Conservation (phyloP, 64 coral and sea anemone genomes). For the Dendronephthya gigantea region DNA sequence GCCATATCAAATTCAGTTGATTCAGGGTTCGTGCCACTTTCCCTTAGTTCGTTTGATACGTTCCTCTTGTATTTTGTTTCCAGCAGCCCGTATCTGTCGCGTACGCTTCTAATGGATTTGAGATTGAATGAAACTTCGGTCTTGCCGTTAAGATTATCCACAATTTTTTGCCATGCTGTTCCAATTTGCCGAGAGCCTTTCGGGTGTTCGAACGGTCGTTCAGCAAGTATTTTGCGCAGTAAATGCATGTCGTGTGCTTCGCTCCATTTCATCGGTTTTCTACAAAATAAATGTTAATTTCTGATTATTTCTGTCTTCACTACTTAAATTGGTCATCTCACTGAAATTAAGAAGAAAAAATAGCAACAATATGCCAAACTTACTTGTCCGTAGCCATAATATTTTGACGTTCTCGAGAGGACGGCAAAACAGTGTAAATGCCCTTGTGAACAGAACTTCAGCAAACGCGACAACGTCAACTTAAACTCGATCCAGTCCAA, state of each 20-base stretch:
- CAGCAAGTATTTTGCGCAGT: not conserved
- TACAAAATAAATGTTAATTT: not conserved
- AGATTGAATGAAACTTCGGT: not conserved
- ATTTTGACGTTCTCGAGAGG: not conserved
- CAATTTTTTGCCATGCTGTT: not conserved
- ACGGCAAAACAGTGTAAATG: not conserved
- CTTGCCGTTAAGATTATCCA: not conserved
- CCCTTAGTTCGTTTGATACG: not conserved
- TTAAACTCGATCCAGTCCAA: not conserved
- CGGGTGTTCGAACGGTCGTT: not conserved
- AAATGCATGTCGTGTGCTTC: not conserved
- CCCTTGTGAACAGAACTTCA: not conserved
- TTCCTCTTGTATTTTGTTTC: not conserved
- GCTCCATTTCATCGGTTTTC: not conserved
- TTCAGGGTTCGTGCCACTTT: not conserved
- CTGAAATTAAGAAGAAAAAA: not conserved
- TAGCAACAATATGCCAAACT: not conserved
- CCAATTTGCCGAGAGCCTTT: constrained; percentile 7
- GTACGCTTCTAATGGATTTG: not conserved
- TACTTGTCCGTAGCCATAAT: not conserved
- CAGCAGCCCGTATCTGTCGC: not conserved
- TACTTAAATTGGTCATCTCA: not conserved
- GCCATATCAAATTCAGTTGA: not conserved
- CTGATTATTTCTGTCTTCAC: not conserved
- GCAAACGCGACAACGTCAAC: not conserved